A percentile compares a stretch with the other conserved stretches of the same genome.
These are phyloP conservation scores for Eristalis intricaria DNA, from an alignment of 2,888 invertebrate species.

Conservation along the genomic window DNA sequence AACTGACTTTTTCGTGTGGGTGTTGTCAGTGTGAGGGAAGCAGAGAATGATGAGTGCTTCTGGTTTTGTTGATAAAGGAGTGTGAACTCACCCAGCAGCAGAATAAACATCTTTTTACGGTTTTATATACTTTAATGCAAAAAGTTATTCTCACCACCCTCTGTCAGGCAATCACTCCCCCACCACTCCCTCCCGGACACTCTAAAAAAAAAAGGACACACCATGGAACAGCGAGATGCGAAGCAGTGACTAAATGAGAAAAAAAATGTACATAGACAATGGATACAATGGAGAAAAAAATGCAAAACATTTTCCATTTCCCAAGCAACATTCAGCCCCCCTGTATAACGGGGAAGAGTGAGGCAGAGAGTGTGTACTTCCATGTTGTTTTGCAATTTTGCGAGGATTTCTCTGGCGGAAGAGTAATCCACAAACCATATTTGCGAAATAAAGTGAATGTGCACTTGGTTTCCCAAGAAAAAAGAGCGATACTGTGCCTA, in stretches of 20 bases:
- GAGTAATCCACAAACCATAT: slow-evolving; percentile 59
- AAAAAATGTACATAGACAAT: neutral
- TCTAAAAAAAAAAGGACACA: neutral
- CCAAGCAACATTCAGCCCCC: neutral
- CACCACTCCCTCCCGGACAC: neutral
- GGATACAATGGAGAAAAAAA: slow-evolving; percentile 3
- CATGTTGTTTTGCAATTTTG: slow-evolving; percentile 37
- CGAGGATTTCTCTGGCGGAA: slow-evolving; percentile 35
- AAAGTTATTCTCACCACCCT: slow-evolving; percentile 29
- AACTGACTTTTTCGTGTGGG: slow-evolving; percentile 35
- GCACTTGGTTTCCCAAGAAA: slow-evolving; percentile 31
- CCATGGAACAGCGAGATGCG: neutral
- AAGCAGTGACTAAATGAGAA: slow-evolving; percentile 21
- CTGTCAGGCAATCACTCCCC: neutral
- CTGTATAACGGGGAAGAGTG: neutral
- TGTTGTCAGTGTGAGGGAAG: neutral
- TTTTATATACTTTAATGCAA: slow-evolving; percentile 53
- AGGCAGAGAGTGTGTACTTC: neutral
- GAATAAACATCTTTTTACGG: slow-evolving; percentile 55
- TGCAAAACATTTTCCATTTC: slow-evolving; percentile 60
- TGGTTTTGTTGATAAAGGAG: slow-evolving; percentile 52
- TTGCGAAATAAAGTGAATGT: slow-evolving; percentile 61
- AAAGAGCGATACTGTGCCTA: neutral
- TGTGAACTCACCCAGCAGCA: slow-evolving; percentile 54
- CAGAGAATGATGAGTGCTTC: slow-evolving; percentile 20